A percentile compares a stretch with the other conserved stretches of the same genome.
Evolutionary conservation across 2,113 vertebrate species (phyloP).

Genomic region (Pelusios castaneus): DNA sequence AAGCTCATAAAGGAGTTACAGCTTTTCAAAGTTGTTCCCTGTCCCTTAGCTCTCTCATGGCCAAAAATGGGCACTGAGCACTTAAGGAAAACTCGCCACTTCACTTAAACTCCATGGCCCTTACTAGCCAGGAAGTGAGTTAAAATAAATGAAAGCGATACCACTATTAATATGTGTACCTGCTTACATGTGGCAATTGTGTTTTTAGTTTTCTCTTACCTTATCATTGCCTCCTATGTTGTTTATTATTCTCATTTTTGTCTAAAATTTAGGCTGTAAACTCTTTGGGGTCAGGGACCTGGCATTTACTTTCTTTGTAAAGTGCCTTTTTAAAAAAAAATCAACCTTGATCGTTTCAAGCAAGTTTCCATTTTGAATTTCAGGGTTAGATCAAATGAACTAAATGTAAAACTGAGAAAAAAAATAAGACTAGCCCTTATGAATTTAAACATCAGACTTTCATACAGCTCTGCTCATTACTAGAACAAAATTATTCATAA

Average conservation of each 20-base stretch:
- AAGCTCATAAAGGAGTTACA: not conserved
- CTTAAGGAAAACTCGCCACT: not conserved
- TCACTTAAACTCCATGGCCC: not conserved
- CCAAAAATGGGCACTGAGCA: fast-evolving
- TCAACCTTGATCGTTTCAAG: slow-evolving; percentile 41
- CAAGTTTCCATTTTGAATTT: slow-evolving; percentile 34
- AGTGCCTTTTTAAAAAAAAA: too few relatives aligned
- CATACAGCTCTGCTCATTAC: fast-evolving
- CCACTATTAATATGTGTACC: not conserved
- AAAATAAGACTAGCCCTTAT: not conserved
- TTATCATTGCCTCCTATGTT: not conserved
- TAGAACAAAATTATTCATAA: slow-evolving; percentile 20
- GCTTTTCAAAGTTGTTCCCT: fast-evolving
- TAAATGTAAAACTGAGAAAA: slow-evolving; percentile 59
- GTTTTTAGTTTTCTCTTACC: not conserved
- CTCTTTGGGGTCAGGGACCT: not conserved
- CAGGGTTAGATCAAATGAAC: not conserved
- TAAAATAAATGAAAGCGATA: not conserved
- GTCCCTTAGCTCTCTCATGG: not conserved
- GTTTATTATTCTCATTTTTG: not conserved
- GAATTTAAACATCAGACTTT: not conserved
- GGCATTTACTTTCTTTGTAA: not conserved
- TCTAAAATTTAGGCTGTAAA: not conserved
- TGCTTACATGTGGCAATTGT: not conserved
- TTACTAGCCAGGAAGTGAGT: not conserved